phyloP scores from a whole-genome alignment of 2,888 invertebrate species.

The Cynaeus angustus region DNA sequence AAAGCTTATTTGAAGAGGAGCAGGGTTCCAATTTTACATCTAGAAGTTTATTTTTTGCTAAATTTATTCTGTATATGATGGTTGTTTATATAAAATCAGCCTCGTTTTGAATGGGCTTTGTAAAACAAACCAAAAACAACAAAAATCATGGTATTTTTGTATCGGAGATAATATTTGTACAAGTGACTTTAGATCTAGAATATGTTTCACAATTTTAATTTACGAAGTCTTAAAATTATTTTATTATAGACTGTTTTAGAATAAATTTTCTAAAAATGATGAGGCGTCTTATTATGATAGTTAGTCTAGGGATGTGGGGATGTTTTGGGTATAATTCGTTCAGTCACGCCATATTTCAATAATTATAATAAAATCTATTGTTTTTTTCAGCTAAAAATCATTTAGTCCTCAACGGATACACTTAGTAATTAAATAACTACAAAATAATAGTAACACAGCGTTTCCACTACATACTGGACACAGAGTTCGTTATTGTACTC shows the following conservation, averaged over 20 bases:
- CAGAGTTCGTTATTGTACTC: constrained; percentile 54
- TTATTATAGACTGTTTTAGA: constrained; percentile 36
- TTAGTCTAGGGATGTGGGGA: too few relatives aligned
- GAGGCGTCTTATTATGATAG: constrained; percentile 7
- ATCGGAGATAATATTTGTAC: constrained; percentile 8
- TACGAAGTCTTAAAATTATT: constrained; percentile 16
- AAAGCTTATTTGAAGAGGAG: constrained; percentile 12
- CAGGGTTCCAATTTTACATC: not conserved
- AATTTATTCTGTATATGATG: not conserved
- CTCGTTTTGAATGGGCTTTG: constrained; percentile 7
- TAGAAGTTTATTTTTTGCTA: not conserved
- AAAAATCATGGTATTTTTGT: constrained; percentile 14
- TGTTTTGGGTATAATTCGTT: too few relatives aligned
- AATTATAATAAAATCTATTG: too few relatives aligned
- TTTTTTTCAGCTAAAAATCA: too few relatives aligned
- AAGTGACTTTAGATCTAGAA: constrained; percentile 12
- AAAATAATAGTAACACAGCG: constrained; percentile 57
- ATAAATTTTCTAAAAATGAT: constrained; percentile 16
- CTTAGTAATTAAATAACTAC: constrained; percentile 59
- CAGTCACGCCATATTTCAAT: too few relatives aligned
- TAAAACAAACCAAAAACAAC: constrained; percentile 11
- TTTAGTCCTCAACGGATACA: too few relatives aligned
- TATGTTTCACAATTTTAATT: not conserved
- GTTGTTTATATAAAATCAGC: not conserved
- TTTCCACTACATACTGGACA: constrained; percentile 54